phyloP scores from a whole-genome alignment of 2,888 invertebrate genomes.

The Carcina quercana region DNA sequence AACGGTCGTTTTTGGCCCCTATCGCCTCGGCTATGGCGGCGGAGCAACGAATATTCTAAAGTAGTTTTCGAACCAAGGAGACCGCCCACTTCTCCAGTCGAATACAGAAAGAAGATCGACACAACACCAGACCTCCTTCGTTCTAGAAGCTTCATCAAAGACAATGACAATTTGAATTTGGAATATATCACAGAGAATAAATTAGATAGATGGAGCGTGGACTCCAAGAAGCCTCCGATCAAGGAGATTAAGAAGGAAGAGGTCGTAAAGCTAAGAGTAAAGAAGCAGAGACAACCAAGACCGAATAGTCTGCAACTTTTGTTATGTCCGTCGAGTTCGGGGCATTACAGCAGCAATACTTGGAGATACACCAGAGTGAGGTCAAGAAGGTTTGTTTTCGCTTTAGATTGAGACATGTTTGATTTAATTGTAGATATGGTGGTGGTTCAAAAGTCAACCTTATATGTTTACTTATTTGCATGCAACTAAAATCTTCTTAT shows the following conservation, averaged over 20 bases:
- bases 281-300: slow-evolving; percentile 56
- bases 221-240: slow-evolving; percentile 50
- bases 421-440: too few species aligned
- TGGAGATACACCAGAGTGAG: slow-evolving; percentile 65
- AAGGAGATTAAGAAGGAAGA: slow-evolving; percentile 51
- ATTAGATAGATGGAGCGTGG: slow-evolving; percentile 41
- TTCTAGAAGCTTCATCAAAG: slow-evolving; percentile 47
- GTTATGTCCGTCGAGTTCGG: slow-evolving; percentile 59
- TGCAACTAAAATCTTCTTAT: too few species aligned
- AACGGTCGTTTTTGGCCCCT: slow-evolving; percentile 63
- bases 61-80: slow-evolving; percentile 63
- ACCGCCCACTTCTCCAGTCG: slow-evolving; percentile 53
- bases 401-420: too few species aligned
- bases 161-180: slow-evolving; percentile 30
- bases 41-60: slow-evolving; percentile 64
- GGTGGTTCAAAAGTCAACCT: too few species aligned
- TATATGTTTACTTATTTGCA: too few species aligned
- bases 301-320: slow-evolving; percentile 64
- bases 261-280: slow-evolving; percentile 51
- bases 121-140: slow-evolving; percentile 52
- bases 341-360: slow-evolving; percentile 64
- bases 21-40: slow-evolving; percentile 61
- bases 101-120: slow-evolving; percentile 39
- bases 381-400: slow-evolving; percentile 56
- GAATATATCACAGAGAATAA: slow-evolving; percentile 32